Evolutionary conservation across 92 coral and sea anemone species (phyloP).

Genomic region (Meandrina meandrites): DNA sequence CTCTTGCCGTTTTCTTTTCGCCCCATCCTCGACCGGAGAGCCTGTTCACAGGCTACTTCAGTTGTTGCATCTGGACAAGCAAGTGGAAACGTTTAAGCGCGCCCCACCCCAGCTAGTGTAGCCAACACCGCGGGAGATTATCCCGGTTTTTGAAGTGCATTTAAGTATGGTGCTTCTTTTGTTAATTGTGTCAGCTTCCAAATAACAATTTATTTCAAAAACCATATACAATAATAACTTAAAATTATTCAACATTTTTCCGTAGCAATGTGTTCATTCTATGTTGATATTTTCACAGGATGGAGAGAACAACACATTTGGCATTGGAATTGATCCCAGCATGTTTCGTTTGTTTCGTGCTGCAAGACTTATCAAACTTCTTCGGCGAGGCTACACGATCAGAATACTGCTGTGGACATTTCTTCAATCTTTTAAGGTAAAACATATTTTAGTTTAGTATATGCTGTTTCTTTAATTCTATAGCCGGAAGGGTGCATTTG

Average conservation of each 20-base stretch:
- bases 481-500: too few species aligned
- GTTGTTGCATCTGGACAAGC: too few species aligned
- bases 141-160: too few species aligned
- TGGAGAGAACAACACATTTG: conserved; percentile 9
- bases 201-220: not conserved
- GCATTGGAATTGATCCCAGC: conserved; percentile 88
- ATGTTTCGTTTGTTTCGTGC: conserved; percentile 98
- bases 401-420: conserved; percentile 95
- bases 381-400: conserved; percentile 93
- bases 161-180: too few species aligned
- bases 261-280: not conserved
- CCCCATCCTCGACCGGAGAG: too few species aligned
- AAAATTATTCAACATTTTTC: too few species aligned
- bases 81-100: too few species aligned
- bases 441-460: not conserved
- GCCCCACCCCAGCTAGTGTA: too few species aligned
- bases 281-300: conserved; percentile 18
- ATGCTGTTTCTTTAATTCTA: too few species aligned
- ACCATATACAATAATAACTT: not conserved
- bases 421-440: conserved; percentile 96
- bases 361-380: conserved; percentile 91
- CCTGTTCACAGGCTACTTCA: too few species aligned
- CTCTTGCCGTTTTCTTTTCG: too few species aligned
- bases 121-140: too few species aligned
- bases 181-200: not conserved